Conservation (phyloP, 2,888 invertebrate genomes). For the Drosophila diplacantha region DNA sequence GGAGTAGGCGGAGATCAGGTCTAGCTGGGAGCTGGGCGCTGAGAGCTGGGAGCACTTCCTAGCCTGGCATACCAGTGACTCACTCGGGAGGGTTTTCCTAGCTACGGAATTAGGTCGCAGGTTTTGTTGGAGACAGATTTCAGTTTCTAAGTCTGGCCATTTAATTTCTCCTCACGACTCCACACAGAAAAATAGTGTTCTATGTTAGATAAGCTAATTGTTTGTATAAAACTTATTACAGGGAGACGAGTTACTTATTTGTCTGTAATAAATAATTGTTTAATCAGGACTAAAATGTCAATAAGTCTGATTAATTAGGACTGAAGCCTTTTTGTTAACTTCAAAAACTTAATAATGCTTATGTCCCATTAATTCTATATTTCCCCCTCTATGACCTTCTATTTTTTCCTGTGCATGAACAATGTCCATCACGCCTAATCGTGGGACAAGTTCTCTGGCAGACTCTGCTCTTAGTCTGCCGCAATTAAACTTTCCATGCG, state of each 20-base stretch:
- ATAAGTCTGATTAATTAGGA: not conserved
- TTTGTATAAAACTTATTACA: not conserved
- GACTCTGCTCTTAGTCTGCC: constrained; percentile 18
- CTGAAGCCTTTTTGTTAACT: too few relatives aligned
- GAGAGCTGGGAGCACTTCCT: constrained; percentile 6
- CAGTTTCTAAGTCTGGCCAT: constrained; percentile 22
- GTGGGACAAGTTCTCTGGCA: constrained; percentile 38
- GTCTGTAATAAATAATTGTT: not conserved
- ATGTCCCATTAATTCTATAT: too few relatives aligned
- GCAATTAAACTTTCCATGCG: constrained; percentile 57
- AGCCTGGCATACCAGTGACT: constrained; percentile 43
- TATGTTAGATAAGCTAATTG: not conserved
- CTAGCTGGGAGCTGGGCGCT: constrained; percentile 4
- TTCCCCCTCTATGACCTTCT: not conserved
- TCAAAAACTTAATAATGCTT: too few relatives aligned
- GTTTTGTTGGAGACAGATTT: not conserved
- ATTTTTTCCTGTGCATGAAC: not conserved
- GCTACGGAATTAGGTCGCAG: constrained; percentile 44
- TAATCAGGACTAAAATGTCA: not conserved
- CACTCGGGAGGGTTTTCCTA: constrained; percentile 44
- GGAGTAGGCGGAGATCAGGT: constrained; percentile 21
- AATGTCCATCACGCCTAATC: constrained; percentile 23
- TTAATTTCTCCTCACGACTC: constrained; percentile 34
- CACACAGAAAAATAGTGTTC: not conserved
- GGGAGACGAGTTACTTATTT: not conserved